A percentile compares a stretch with the other conserved stretches of the same genome.
Evolutionary conservation across 1,140 invertebrate genomes (phyloP).

Genomic region (Drosophila persimilis): DNA sequence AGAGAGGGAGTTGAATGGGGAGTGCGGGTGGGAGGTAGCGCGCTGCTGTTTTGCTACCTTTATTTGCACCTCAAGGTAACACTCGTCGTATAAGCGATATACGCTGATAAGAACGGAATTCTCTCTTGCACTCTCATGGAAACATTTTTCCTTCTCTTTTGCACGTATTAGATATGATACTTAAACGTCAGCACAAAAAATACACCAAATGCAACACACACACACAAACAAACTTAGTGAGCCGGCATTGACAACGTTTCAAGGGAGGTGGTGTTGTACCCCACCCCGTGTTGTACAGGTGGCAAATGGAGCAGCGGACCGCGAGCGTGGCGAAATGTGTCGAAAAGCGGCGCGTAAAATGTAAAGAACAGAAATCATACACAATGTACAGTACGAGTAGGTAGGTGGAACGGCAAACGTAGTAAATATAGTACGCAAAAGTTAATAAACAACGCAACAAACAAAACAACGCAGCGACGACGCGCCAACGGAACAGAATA

Average conservation of each 20-base stretch:
- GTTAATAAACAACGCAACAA: constrained; percentile 77
- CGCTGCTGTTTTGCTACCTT: constrained; percentile 30
- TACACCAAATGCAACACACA: constrained; percentile 12
- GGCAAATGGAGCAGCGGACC: constrained; percentile 38
- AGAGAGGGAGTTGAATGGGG: background rate
- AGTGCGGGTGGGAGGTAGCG: constrained; percentile 25
- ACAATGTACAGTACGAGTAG: constrained; percentile 31
- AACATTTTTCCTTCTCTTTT: constrained; percentile 4
- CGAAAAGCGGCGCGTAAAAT: constrained; percentile 51
- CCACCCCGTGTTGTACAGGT: constrained; percentile 55
- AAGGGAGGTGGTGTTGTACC: constrained; percentile 10
- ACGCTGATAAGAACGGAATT: constrained; percentile 36
- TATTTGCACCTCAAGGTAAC: constrained; percentile 59
- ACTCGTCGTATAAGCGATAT: constrained; percentile 55
- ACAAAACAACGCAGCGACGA: constrained; percentile 47
- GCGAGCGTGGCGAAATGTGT: too few relatives aligned
- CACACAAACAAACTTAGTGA: constrained; percentile 14
- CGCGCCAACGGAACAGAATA: constrained; percentile 51
- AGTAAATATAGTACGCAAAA: constrained; percentile 65
- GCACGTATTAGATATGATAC: constrained; percentile 19
- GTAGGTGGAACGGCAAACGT: constrained; percentile 42
- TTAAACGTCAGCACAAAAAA: constrained; percentile 49
- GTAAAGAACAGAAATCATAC: constrained; percentile 59
- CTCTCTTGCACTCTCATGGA: constrained; percentile 13
- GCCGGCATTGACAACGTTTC: constrained; percentile 29